A percentile compares a stretch with the other conserved stretches of the same genome.
These are phyloP conservation scores for Conopomorpha cramerella DNA, from an alignment of 1,140 invertebrate species.

Conservation along the genomic window DNA sequence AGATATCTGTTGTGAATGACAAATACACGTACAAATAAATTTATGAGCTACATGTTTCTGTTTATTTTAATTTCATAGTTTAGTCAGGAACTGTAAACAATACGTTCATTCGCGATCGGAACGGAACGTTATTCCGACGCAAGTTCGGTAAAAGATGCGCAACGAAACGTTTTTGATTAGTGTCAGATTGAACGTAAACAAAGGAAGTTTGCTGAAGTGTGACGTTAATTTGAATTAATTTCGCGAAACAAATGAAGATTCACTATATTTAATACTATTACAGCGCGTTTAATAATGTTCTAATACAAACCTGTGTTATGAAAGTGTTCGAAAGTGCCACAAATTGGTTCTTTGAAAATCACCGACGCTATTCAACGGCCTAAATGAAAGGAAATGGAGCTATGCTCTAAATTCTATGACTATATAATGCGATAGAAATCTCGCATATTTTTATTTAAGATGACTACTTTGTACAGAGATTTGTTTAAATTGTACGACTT, in stretches of 20 bases:
- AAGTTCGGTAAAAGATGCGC: conserved; percentile 16
- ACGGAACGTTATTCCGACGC: background rate
- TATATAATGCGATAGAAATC: conserved; percentile 24
- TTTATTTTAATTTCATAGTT: background rate
- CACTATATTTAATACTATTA: background rate
- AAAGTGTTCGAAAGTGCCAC: conserved; percentile 1
- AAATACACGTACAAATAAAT: no score
- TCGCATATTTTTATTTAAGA: conserved; percentile 13
- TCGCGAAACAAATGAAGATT: conserved; percentile 15
- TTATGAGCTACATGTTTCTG: no score
- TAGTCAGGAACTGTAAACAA: background rate
- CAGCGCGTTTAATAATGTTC: background rate
- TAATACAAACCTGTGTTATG: background rate
- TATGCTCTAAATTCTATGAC: conserved; percentile 12
- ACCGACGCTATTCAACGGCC: conserved; percentile 32
- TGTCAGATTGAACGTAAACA: conserved; percentile 26
- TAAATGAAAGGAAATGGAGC: conserved; percentile 41
- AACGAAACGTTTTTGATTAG: no score
- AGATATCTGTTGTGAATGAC: no score
- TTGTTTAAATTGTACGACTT: conserved; percentile 47
- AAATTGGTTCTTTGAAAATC: conserved; percentile 16
- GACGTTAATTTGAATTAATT: conserved; percentile 33
- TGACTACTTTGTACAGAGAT: conserved; percentile 41
- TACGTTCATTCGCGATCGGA: background rate
- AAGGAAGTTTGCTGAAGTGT: conserved; percentile 11